Evolutionary conservation across 2,888 invertebrate genomes (phyloP).

Genomic region (Lithosia quadra): DNA sequence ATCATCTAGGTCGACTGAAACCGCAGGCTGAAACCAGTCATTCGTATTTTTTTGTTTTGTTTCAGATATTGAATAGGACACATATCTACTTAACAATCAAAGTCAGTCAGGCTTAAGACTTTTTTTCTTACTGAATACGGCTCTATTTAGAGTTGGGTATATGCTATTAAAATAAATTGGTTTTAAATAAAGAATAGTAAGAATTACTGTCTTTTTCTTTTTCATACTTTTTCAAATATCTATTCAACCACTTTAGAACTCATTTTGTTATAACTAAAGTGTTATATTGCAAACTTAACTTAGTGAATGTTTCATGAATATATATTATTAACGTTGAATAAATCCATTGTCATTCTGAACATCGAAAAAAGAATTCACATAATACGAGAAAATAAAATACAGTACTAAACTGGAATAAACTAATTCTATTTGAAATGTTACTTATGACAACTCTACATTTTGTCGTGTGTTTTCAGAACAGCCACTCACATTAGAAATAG

Average conservation of each 20-base stretch:
- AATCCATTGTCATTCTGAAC: not conserved
- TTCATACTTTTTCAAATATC: not conserved
- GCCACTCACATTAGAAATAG: slow-evolving; percentile 1
- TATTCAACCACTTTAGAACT: too few relatives aligned
- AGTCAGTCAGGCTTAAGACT: not conserved
- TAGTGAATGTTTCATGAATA: too few relatives aligned
- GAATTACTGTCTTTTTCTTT: not conserved
- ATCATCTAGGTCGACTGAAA: not conserved
- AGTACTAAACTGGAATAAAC: not conserved
- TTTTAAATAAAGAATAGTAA: not conserved
- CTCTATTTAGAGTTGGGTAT: not conserved
- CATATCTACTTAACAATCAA: too few relatives aligned
- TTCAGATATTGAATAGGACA: not conserved
- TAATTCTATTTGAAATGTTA: not conserved
- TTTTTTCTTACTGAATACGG: not conserved
- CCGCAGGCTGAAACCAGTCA: not conserved
- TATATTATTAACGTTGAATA: too few relatives aligned
- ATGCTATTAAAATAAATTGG: not conserved
- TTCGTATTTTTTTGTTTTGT: not conserved
- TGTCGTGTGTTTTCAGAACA: not conserved
- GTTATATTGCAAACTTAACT: not conserved
- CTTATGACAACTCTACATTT: not conserved
- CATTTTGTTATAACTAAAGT: too few relatives aligned
- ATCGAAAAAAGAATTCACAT: not conserved
- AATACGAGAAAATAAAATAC: not conserved